These are phyloP conservation scores for Dolichallabes microphthalmus DNA, from an alignment of 2,113 vertebrate species.

Conservation along the genomic window DNA sequence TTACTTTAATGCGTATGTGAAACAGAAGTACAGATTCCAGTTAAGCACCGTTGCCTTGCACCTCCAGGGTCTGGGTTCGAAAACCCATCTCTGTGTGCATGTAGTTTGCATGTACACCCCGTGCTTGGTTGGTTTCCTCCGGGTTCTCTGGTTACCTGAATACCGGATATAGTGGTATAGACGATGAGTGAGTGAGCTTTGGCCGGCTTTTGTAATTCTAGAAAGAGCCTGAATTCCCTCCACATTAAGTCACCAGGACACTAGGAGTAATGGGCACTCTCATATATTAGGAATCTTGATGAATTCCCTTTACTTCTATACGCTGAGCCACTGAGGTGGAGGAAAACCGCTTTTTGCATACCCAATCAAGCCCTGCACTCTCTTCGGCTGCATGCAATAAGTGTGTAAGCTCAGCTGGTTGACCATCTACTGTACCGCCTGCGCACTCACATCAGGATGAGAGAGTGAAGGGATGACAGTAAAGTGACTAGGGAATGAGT, in stretches of 20 bases:
- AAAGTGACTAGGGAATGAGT: slow-evolving; percentile 41
- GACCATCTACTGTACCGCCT: slow-evolving; percentile 3
- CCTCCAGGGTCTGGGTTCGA: too few species aligned
- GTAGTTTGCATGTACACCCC: too few species aligned
- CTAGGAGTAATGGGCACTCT: background rate
- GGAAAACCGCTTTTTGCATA: slow-evolving; percentile 64
- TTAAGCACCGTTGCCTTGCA: too few species aligned
- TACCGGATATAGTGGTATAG: too few species aligned
- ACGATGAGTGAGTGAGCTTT: too few species aligned
- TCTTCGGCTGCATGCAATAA: slow-evolving; percentile 46
- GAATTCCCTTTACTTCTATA: background rate
- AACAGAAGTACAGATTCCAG: too few species aligned
- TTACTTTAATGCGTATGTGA: too few species aligned
- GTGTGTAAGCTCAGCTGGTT: slow-evolving; percentile 43
- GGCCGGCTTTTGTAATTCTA: too few species aligned
- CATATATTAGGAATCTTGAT: background rate
- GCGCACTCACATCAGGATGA: slow-evolving; percentile 16
- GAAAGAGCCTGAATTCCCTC: background rate
- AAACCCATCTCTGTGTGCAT: too few species aligned
- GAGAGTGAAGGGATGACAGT: background rate
- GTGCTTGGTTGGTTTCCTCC: too few species aligned
- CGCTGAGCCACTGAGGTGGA: slow-evolving; percentile 30
- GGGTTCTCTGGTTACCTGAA: too few species aligned
- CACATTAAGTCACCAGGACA: background rate
- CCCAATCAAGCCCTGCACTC: slow-evolving; percentile 53